Evolutionary conservation across 2,888 invertebrate genomes (phyloP), one percentile per base, ranked within the genome.

Genomic region (Alitta virens): DNA sequence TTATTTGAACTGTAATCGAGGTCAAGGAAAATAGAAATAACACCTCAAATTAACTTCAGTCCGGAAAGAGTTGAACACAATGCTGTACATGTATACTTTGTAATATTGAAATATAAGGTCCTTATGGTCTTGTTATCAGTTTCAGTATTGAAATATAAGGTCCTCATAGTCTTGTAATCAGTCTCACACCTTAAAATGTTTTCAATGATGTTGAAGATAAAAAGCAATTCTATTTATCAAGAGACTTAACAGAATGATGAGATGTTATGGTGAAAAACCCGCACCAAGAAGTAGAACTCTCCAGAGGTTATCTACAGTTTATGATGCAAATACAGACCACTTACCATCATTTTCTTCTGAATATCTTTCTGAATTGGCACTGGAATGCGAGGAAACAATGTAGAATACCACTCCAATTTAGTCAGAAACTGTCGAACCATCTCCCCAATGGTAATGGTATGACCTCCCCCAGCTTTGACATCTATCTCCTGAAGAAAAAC

Each of bases 321-420:
- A 23, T 16, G 5, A 3, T 5, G 9, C 7, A 43, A n/a, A 24
- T 56, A 46, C n/a, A 46, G 43, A 21, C 46, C 43, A 33, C 49
- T 46, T 12, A 49, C 50, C 27, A 18, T 16, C 57, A 57, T 46
- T 25, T 27, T 16, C 33, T 24, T 57, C 38, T 59, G 38, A 16
- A 59, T 59, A 12, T 23, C 38, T 38, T 59, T 95, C 82, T 88
- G 87, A 74, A 98, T 96, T 25, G 98, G 97, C 64, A 99, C 98
- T 0, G 99, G 99, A 81, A 99, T 98, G 71, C 99, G 87, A 0
- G 99, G 99, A 81, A 99, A 99, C 21, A 99, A 85, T 0, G 99
- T 99, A 49, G 94, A 93, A 84, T 96, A 99, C 98, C 99, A 99
- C 81, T 99, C 99, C 63, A 99, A 85, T 80, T 98, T 96, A 63